A percentile compares a stretch with the other conserved stretches of the same genome.
Conservation (phyloP, 2,888 invertebrate genomes). For the Macaria liturata region DNA sequence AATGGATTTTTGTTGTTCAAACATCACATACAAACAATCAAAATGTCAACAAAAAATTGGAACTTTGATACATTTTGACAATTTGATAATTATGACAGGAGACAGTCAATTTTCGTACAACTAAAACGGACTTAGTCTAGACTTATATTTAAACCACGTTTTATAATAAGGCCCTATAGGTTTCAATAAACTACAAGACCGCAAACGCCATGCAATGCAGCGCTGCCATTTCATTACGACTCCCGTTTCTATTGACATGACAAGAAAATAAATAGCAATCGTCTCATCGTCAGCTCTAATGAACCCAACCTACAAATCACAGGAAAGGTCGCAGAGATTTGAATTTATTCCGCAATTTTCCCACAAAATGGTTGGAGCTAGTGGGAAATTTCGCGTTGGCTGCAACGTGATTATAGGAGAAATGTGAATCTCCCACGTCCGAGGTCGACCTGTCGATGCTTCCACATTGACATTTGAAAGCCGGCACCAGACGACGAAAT, state of each 20-base stretch:
- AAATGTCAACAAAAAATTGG: too few species aligned
- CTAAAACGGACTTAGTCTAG: too few species aligned
- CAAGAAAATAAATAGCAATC: constrained; percentile 27
- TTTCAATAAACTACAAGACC: constrained; percentile 7
- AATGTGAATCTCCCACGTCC: constrained; percentile 68
- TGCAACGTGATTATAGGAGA: constrained; percentile 41
- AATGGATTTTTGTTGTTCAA: too few species aligned
- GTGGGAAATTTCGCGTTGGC: constrained; percentile 28
- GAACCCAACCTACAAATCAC: constrained; percentile 34
- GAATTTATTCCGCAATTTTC: constrained; percentile 28
- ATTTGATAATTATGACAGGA: too few species aligned
- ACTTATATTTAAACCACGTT: too few species aligned
- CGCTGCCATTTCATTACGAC: constrained; percentile 17
- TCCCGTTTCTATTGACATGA: constrained; percentile 15
- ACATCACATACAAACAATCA: too few species aligned
- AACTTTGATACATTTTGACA: too few species aligned
- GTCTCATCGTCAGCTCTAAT: constrained; percentile 28
- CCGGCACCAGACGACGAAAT: constrained; percentile 24
- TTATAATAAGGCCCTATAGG: too few species aligned
- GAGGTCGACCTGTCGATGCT: constrained; percentile 49
- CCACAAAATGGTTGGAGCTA: constrained; percentile 7
- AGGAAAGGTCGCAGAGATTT: constrained; percentile 23
- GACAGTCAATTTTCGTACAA: too few species aligned
- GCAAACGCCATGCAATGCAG: constrained; percentile 9
- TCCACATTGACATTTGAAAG: constrained; percentile 72